Percentiles rank a stretch among this genome's conserved stretches.
These are phyloP conservation scores for Cosmia pyralina DNA, from an alignment of 2,888 invertebrate genomes.

Conservation along the genomic window DNA sequence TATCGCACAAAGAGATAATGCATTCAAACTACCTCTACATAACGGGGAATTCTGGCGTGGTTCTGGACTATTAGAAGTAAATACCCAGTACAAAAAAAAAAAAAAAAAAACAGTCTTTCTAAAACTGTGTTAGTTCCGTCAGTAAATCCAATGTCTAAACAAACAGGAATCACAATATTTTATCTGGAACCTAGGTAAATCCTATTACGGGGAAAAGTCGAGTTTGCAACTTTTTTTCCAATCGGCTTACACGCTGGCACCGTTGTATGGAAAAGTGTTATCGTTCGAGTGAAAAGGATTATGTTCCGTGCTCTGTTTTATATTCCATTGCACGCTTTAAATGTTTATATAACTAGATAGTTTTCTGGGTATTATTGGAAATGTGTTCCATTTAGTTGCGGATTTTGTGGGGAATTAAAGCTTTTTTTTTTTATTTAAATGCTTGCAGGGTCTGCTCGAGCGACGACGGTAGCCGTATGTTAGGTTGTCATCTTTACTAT, in stretches of 20 bases:
- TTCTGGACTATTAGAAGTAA: no score
- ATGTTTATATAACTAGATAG: slow-evolving; percentile 12
- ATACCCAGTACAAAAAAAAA: no score
- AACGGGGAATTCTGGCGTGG: neutral
- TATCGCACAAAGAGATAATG: neutral
- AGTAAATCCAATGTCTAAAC: slow-evolving; percentile 22
- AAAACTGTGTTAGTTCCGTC: neutral
- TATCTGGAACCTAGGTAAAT: slow-evolving; percentile 69
- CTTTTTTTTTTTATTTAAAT: no score
- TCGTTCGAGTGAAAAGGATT: slow-evolving; percentile 34
- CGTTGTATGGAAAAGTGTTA: slow-evolving; percentile 52
- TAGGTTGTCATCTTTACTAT: neutral
- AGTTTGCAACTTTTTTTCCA: slow-evolving; percentile 79
- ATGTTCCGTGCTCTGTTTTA: slow-evolving; percentile 30
- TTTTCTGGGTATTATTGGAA: slow-evolving; percentile 30
- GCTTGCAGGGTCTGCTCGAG: no score
- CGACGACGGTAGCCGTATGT: no score
- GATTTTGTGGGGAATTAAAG: neutral
- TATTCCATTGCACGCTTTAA: slow-evolving; percentile 34
- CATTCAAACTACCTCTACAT: neutral
- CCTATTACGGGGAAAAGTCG: slow-evolving; percentile 74
- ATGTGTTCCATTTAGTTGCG: slow-evolving; percentile 2
- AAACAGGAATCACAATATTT: slow-evolving; percentile 67
- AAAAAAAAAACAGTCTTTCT: neutral
- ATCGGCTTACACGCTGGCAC: slow-evolving; percentile 76